Base-by-base conservation (phyloP, 2,113 vertebrate genomes). In the Phylloscopus trochilus region DNA sequence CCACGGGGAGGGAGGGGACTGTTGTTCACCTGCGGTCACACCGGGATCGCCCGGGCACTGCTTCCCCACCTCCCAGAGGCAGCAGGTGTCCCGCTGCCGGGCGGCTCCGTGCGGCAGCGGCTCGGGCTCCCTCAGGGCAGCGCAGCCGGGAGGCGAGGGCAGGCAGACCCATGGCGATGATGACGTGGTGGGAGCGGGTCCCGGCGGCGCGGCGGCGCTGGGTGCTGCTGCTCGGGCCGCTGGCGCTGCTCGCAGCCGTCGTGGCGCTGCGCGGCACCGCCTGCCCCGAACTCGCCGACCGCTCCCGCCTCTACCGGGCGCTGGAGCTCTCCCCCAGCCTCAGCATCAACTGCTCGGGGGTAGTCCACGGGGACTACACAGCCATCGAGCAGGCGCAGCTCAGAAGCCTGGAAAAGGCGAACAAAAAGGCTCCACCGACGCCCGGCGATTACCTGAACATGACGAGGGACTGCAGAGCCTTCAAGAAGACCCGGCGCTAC, bases 401-500 rank as follows among this genome's bases (percentile, higher is more conserved):
- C 21, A 56, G 78, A 46, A 90, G 70, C 10, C 87, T 99, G 60
- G 94, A 98, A 39, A 12, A 11, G 0, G 94, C 49, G 26, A 92
- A 91, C 31, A 96, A n/a, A 49, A 84, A 79, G 68, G 7, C 9
- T 9, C 5, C 76, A 11, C 37, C 98, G 27, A 92, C 96, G 0
- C 98, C 98, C 13, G 14, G 22, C 0, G 97, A 97, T 7, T 99
- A 99, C 92, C 52, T 99, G 30, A 97, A 98, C n/a, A 41, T 97
- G 62, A 98, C 99, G 9, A 89, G 84, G 14, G 97, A 99, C 93
- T 99, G 99, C 51, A 35, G 83, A 20, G 23, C 16, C 52, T 99
- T 98, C 88, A 96, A 94, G 82, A 23, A 56, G 52, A 12, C 41
- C 2, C 97, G 98, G 91, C 98, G 97, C 18, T 99, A 98, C 91